Conservation (phyloP, 2,113 vertebrate genomes). For the Odontesthes bonariensis region DNA sequence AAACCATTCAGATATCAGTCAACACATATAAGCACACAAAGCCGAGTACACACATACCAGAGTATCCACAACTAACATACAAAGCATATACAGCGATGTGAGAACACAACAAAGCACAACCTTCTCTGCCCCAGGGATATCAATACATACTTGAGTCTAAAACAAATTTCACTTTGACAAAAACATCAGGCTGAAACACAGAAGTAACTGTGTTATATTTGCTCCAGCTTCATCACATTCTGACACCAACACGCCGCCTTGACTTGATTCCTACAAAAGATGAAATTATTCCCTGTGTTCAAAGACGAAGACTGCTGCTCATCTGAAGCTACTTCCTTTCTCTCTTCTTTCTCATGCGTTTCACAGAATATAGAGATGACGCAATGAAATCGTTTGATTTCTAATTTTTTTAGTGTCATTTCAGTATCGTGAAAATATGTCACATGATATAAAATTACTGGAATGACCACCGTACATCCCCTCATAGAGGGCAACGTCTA, state of each 20-base stretch:
- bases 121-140: constrained; percentile 32
- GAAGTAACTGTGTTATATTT: constrained; percentile 38
- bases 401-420: neutral
- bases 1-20: neutral
- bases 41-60: neutral
- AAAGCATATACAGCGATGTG: constrained; percentile 9
- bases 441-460: neutral
- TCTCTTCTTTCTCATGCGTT: constrained; percentile 15
- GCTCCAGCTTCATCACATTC: constrained; percentile 51
- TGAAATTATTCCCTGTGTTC: constrained; percentile 61
- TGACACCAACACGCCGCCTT: constrained; percentile 25
- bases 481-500: neutral
- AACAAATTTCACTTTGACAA: constrained; percentile 36
- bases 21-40: neutral
- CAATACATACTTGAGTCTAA: constrained; percentile 39
- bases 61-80: constrained; percentile 6
- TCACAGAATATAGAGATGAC: constrained; percentile 16
- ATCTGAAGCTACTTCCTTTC: constrained; percentile 49
- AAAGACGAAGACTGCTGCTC: constrained; percentile 46
- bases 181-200: constrained; percentile 28
- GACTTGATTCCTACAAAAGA: constrained; percentile 59
- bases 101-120: constrained; percentile 23
- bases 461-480: neutral
- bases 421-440: no score
- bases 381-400: constrained; percentile 4